phyloP scores from a whole-genome alignment of 2,113 vertebrate species.

The Notarius quadriscutis region DNA sequence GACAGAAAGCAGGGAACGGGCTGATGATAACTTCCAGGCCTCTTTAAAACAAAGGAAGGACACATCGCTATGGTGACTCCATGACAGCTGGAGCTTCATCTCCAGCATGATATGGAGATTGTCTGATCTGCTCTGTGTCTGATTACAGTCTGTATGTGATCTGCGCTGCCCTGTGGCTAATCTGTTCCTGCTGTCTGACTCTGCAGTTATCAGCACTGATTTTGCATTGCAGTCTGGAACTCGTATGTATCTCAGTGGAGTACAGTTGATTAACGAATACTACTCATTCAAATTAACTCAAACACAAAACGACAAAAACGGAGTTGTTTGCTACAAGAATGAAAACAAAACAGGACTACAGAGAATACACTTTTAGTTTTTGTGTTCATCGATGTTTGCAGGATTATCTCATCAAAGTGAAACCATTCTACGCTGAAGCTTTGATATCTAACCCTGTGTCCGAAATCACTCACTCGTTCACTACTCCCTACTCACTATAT shows the following conservation, averaged over 20 bases:
- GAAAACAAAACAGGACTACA: not conserved
- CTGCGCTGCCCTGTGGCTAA: not conserved
- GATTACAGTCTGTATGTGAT: slow-evolving; percentile 26
- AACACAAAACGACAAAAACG: not conserved
- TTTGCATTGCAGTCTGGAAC: slow-evolving; percentile 2
- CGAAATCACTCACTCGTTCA: too few species aligned
- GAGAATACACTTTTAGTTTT: not conserved
- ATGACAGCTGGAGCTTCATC: slow-evolving; percentile 63
- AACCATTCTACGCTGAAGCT: not conserved
- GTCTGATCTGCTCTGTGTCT: slow-evolving; percentile 31
- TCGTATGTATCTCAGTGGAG: not conserved
- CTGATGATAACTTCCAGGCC: slow-evolving; percentile 64
- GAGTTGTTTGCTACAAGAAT: not conserved
- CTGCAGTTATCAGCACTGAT: not conserved
- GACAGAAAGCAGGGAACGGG: slow-evolving; percentile 65
- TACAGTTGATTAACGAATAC: slow-evolving; percentile 9
- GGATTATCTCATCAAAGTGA: not conserved
- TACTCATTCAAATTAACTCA: not conserved
- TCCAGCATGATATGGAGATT: slow-evolving; percentile 16
- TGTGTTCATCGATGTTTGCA: not conserved
- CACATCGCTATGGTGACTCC: slow-evolving; percentile 63
- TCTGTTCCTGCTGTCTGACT: slow-evolving; percentile 17
- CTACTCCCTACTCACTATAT: too few species aligned
- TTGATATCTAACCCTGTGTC: not conserved
- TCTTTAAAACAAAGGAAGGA: slow-evolving; percentile 61